Conservation (phyloP, 2,113 vertebrate genomes). For the Microcebus murinus region DNA sequence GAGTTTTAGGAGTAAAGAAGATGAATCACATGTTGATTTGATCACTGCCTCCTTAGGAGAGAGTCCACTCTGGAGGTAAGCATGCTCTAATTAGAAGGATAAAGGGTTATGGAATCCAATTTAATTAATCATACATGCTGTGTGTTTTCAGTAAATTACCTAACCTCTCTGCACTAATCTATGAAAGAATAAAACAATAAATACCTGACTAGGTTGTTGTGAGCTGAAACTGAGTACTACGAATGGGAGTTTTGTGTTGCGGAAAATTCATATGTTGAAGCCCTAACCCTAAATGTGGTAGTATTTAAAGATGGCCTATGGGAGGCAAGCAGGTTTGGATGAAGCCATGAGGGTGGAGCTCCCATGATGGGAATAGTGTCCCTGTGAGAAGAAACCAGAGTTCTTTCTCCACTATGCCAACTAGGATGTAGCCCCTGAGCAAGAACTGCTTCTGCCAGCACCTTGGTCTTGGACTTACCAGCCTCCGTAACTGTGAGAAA, state of each 20-base stretch:
- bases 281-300: not conserved
- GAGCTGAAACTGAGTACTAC: not conserved
- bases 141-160: not conserved
- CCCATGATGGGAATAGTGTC: not conserved
- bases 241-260: not conserved
- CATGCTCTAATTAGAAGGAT: not conserved
- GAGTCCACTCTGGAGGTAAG: not conserved
- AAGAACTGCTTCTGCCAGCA: not conserved
- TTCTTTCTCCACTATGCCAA: not conserved
- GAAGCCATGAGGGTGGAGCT: not conserved
- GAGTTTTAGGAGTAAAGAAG: slow-evolving; percentile 6
- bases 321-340: not conserved
- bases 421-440: not conserved
- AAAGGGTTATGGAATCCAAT: not conserved
- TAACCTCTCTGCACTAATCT: not conserved
- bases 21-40: not conserved
- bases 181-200: not conserved
- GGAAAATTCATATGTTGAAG: not conserved
- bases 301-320: not conserved
- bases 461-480: not conserved
- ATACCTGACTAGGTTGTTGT: not conserved
- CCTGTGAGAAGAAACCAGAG: not conserved
- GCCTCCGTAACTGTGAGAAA: not conserved
- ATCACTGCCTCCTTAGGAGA: not conserved
- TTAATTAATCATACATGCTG: not conserved